A percentile compares a stretch with the other conserved stretches of the same genome.
phyloP scores from a whole-genome alignment of 2,888 invertebrate species.

The Ametastegia equiseti region DNA sequence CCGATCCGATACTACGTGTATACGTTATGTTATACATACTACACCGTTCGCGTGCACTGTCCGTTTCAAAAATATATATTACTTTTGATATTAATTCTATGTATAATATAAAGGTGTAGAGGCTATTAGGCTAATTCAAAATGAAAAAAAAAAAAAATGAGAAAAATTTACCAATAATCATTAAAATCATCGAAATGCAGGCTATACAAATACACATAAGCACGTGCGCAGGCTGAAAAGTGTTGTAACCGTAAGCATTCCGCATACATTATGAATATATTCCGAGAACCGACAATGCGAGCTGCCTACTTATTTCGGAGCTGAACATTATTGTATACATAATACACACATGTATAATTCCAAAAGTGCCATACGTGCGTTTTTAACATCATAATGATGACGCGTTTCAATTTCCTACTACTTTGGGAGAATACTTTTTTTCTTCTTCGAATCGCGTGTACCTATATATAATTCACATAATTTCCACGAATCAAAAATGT shows the following conservation, averaged over 20 bases:
- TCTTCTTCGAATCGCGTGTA: not conserved
- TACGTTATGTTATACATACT: not conserved
- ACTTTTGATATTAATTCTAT: too few species aligned
- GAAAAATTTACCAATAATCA: not conserved
- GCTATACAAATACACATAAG: not conserved
- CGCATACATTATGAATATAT: constrained; percentile 10
- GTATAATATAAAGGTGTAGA: too few species aligned
- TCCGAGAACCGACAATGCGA: not conserved
- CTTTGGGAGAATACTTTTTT: not conserved
- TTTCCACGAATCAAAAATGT: not conserved
- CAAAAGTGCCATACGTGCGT: constrained; percentile 11
- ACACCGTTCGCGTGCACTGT: not conserved
- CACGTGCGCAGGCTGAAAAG: not conserved
- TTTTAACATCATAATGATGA: not conserved
- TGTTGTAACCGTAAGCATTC: not conserved
- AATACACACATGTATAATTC: not conserved
- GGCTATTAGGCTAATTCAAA: not conserved
- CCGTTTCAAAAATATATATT: too few species aligned
- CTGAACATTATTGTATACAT: not conserved
- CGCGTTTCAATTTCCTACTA: not conserved
- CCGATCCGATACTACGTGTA: not conserved
- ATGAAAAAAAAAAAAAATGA: not conserved
- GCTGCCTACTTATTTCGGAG: not conserved
- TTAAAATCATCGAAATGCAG: not conserved
- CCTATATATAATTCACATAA: not conserved